A percentile compares a stretch with the other conserved stretches of the same genome.
These are phyloP conservation scores for Harpalus rufipes DNA, from an alignment of 2,888 invertebrate genomes.

Conservation along the genomic window DNA sequence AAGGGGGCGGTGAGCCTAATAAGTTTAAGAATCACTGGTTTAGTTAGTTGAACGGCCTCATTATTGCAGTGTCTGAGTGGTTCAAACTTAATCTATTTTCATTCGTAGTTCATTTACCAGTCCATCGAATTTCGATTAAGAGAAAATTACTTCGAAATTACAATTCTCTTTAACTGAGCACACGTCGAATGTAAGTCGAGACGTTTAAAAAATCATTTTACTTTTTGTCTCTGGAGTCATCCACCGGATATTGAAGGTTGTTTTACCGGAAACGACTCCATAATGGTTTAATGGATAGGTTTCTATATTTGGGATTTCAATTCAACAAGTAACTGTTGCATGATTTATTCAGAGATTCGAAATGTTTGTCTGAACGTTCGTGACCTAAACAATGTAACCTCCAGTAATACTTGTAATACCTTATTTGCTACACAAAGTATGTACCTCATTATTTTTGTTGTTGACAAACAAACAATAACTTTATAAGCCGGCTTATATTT, in stretches of 20 bases:
- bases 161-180: neutral
- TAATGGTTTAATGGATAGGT: neutral
- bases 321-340: neutral
- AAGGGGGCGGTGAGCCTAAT: too few species aligned
- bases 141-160: neutral
- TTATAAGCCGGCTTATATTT: neutral
- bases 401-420: too few species aligned
- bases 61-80: neutral
- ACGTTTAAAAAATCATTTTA: neutral
- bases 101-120: neutral
- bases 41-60: neutral
- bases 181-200: neutral
- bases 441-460: too few species aligned
- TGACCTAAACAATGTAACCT: neutral
- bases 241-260: neutral
- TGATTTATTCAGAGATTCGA: neutral
- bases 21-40: too few species aligned
- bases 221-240: neutral
- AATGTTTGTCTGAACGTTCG: neutral
- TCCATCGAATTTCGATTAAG: conserved; percentile 5
- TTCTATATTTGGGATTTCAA: neutral
- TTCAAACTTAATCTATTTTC: neutral
- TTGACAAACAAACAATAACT: neutral
- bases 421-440: too few species aligned
- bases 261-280: neutral